These are phyloP conservation scores for Pagrus major DNA, from an alignment of 2,113 vertebrate species.

Conservation along the genomic window DNA sequence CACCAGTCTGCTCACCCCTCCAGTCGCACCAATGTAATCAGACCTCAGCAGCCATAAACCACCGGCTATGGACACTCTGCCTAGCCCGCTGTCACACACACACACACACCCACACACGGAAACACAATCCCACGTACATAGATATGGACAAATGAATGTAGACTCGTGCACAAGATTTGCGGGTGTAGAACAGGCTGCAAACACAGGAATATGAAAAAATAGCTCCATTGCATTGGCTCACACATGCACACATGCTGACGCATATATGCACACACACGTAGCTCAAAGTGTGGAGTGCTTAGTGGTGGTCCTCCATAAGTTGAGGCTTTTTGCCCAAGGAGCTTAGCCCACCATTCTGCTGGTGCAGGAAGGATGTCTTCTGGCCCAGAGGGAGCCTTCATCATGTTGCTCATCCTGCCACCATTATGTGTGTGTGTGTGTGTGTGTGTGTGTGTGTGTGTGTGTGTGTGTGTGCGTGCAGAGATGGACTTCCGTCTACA, in stretches of 20 bases:
- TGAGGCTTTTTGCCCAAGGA: conserved; percentile 43
- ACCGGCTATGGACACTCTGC: conserved; percentile 73
- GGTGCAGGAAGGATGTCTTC: conserved; percentile 52
- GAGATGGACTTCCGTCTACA: conserved; percentile 38
- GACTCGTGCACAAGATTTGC: conserved; percentile 22
- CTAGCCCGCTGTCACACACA: conserved; percentile 58
- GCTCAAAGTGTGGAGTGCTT: conserved; percentile 13
- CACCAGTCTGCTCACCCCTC: conserved; percentile 75
- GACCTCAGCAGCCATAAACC: conserved; percentile 79
- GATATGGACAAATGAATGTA: conserved; percentile 33
- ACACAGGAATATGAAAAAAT: conserved; percentile 7
- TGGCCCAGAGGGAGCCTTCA: conserved; percentile 61
- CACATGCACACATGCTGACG: background rate
- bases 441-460: conserved; percentile 17
- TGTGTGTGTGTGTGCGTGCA: conserved; percentile 12
- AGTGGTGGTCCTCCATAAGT: conserved; percentile 52
- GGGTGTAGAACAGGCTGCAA: background rate
- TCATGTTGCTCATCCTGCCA: conserved; percentile 58
- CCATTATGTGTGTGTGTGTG: conserved; percentile 15
- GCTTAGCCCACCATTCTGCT: conserved; percentile 44
- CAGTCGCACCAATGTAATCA: conserved; percentile 80
- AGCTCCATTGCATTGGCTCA: conserved; percentile 1
- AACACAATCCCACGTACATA: conserved; percentile 11
- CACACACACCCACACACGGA: conserved; percentile 37
- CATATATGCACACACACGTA: background rate